phyloP scores from a whole-genome alignment of 2,113 vertebrate species.

The Gorsachius goisagi region DNA sequence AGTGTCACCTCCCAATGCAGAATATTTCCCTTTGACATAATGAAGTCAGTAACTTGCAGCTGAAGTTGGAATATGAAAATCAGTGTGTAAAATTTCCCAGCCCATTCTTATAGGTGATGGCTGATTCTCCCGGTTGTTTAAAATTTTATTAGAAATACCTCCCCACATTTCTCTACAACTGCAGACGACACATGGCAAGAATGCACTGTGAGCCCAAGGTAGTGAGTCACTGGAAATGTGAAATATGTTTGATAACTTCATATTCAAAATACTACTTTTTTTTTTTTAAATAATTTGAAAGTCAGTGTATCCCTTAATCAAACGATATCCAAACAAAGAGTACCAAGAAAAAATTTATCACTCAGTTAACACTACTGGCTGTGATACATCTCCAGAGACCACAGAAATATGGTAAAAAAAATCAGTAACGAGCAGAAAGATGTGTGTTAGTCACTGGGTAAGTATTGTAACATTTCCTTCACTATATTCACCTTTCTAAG shows the following conservation, averaged over 20 bases:
- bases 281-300: neutral
- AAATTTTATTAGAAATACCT: neutral
- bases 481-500: neutral
- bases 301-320: neutral
- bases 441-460: neutral
- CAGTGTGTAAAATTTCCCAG: neutral
- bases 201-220: neutral
- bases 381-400: neutral
- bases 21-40: neutral
- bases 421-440: neutral
- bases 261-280: neutral
- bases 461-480: neutral
- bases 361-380: neutral
- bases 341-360: neutral
- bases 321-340: neutral
- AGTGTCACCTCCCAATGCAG: neutral
- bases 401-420: neutral
- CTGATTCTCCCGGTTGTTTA: neutral
- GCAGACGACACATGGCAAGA: neutral
- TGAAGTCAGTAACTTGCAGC: neutral
- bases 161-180: neutral
- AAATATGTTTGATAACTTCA: neutral
- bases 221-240: neutral
- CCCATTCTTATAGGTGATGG: neutral
- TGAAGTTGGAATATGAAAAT: neutral